A percentile compares a stretch with the other conserved stretches of the same genome.
phyloP scores from a whole-genome alignment of 2,797 vertebrate species.

The Acridotheres tristis region DNA sequence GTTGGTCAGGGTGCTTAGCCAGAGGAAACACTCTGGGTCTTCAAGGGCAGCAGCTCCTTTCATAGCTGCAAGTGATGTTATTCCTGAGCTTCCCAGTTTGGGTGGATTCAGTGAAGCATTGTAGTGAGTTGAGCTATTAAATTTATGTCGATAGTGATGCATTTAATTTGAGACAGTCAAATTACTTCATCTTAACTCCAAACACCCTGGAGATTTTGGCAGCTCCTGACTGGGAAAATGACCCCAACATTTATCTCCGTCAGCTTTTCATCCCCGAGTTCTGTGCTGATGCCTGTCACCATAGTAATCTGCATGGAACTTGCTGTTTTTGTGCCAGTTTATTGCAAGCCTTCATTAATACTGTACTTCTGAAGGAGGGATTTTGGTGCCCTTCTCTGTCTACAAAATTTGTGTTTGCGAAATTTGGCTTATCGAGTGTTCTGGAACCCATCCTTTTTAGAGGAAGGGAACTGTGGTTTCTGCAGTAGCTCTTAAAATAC shows the following conservation, averaged over 20 bases:
- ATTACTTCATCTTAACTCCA: background rate
- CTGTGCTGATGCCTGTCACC: conserved; percentile 8
- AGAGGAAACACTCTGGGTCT: background rate
- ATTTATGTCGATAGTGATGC: background rate
- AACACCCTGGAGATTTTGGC: background rate
- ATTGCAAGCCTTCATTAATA: conserved; percentile 22
- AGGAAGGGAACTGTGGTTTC: background rate
- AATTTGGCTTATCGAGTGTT: background rate
- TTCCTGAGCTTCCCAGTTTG: background rate
- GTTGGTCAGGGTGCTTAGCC: background rate
- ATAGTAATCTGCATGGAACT: conserved; percentile 14
- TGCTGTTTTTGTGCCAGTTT: background rate
- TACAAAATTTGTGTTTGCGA: background rate
- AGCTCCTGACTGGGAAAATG: background rate
- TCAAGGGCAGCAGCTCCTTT: background rate
- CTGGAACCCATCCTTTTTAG: conserved; percentile 4
- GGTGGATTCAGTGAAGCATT: background rate
- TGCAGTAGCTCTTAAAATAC: background rate
- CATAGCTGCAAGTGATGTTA: background rate
- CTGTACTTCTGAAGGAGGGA: background rate
- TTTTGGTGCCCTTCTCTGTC: background rate
- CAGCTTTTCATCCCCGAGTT: background rate
- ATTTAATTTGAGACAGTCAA: background rate
- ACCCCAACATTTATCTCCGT: background rate
- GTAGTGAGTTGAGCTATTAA: background rate